Percentiles rank a stretch among this genome's conserved stretches.
Evolutionary conservation across 2,113 vertebrate genomes (phyloP).

Genomic region (Mustelus asterias): DNA sequence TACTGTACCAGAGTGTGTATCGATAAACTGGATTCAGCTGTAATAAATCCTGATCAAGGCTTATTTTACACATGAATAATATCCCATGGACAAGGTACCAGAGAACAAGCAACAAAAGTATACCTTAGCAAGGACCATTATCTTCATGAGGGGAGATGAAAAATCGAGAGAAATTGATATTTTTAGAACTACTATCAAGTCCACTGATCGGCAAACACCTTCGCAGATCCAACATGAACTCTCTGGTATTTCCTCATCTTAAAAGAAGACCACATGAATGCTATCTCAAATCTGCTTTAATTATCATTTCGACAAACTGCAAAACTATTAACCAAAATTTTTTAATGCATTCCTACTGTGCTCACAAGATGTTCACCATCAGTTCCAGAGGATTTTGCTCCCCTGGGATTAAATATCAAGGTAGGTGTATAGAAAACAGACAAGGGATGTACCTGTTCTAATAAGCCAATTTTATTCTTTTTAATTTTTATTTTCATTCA

Average conservation of each 20-base stretch:
- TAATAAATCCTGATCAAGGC: not conserved
- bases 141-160: not conserved
- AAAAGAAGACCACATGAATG: not conserved
- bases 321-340: not conserved
- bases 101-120: not conserved
- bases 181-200: not conserved
- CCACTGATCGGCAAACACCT: not conserved
- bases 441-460: not conserved
- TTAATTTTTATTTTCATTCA: not conserved
- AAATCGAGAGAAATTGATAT: not conserved
- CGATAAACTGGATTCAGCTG: not conserved
- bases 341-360: not conserved
- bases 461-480: not conserved
- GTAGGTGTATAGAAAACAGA: not conserved
- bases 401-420: not conserved
- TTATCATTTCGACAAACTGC: not conserved
- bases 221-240: not conserved
- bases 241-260: not conserved
- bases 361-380: not conserved
- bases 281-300: not conserved
- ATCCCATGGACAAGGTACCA: not conserved
- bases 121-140: not conserved
- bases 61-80: not conserved
- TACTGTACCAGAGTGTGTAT: not conserved
- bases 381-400: not conserved